A percentile compares a stretch with the other conserved stretches of the same genome.
phyloP scores from a whole-genome alignment of 2,113 vertebrate genomes.

The Myodes glareolus region DNA sequence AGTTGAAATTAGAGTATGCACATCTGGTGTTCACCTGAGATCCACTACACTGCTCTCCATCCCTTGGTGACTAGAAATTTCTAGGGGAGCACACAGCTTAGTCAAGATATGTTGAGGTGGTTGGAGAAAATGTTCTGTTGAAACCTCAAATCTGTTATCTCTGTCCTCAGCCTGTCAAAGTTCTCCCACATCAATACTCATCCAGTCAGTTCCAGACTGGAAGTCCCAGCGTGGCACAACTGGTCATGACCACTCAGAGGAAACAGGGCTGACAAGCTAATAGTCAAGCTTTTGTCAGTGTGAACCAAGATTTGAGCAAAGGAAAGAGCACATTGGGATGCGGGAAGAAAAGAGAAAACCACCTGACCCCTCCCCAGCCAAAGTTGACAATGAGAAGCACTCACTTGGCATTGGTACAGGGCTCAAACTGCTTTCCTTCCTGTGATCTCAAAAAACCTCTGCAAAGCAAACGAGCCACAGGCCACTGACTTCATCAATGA shows the following conservation, averaged over 20 bases:
- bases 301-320: not conserved
- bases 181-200: too few relatives aligned
- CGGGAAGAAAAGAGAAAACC: not conserved
- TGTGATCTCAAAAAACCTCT: not conserved
- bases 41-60: too few relatives aligned
- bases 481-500: not conserved
- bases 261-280: not conserved
- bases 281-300: not conserved
- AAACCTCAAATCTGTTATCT: not conserved
- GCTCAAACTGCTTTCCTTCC: not conserved
- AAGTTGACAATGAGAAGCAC: not conserved
- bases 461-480: not conserved
- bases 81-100: too few relatives aligned
- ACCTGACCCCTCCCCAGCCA: too few relatives aligned
- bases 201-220: too few relatives aligned
- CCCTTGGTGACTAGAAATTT: too few relatives aligned
- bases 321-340: not conserved
- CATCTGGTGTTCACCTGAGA: too few relatives aligned
- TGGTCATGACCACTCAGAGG: not conserved
- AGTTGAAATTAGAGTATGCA: not conserved
- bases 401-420: not conserved
- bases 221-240: not conserved
- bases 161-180: fast-evolving
- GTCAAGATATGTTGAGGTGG: not conserved
- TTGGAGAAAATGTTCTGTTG: not conserved